Percentiles rank a stretch among this genome's conserved stretches.
phyloP scores from a whole-genome alignment of 1,140 invertebrate species.

The Drosophila littoralis region DNA sequence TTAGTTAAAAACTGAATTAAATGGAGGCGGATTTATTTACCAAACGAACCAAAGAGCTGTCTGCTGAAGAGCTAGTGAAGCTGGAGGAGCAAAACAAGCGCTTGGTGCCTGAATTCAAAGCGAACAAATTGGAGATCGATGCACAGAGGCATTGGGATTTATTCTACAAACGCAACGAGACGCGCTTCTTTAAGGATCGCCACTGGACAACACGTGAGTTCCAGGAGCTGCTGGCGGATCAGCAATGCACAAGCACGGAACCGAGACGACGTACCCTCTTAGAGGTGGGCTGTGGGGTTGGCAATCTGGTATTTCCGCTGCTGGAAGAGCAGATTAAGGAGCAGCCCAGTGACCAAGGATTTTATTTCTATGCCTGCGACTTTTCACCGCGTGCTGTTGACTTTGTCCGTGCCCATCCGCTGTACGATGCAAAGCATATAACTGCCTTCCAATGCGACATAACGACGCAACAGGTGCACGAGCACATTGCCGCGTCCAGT shows the following conservation, averaged over 20 bases:
- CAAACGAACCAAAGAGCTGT: slow-evolving; percentile 81
- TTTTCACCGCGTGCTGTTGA: slow-evolving; percentile 96
- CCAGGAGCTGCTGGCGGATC: slow-evolving; percentile 90
- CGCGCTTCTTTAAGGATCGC: slow-evolving; percentile 97
- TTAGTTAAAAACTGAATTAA: slow-evolving; percentile 4
- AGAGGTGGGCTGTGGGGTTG: slow-evolving; percentile 98
- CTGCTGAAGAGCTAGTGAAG: slow-evolving; percentile 86
- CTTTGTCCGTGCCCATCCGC: slow-evolving; percentile 90
- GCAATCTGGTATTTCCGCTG: slow-evolving; percentile 97
- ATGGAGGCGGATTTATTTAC: slow-evolving; percentile 59
- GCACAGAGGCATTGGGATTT: slow-evolving; percentile 98
- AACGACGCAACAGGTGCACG: slow-evolving; percentile 87
- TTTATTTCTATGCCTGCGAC: slow-evolving; percentile 95
- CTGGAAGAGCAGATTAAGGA: slow-evolving; percentile 89
- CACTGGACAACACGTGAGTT: slow-evolving; percentile 99
- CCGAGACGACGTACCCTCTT: slow-evolving; percentile 86
- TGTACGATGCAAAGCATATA: slow-evolving; percentile 85
- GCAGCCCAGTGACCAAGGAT: slow-evolving; percentile 85
- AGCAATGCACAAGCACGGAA: not conserved
- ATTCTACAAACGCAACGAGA: slow-evolving; percentile 98
- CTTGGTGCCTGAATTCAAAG: slow-evolving; percentile 91
- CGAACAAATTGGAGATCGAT: slow-evolving; percentile 92
- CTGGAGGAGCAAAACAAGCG: slow-evolving; percentile 89
- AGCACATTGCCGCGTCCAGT: slow-evolving; percentile 85
- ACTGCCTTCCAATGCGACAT: slow-evolving; percentile 92